These are phyloP conservation scores for Crotalus tigris DNA, from an alignment of 2,113 vertebrate species.

Conservation along the genomic window DNA sequence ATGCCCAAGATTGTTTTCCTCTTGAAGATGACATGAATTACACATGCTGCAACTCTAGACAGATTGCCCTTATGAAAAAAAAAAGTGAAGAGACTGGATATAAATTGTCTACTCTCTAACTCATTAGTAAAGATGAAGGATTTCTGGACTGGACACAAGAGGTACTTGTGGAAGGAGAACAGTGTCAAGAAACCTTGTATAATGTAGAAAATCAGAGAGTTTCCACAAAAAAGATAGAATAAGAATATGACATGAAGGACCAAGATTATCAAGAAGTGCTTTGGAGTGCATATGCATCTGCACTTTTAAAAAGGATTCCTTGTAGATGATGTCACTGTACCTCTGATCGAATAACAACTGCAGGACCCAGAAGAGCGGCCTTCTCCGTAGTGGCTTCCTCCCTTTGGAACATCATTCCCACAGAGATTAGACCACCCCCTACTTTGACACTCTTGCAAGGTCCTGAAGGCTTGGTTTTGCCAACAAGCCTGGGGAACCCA, in stretches of 20 bases:
- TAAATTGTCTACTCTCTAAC: neutral
- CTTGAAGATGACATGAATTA: neutral
- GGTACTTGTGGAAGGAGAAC: neutral
- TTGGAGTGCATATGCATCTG: neutral
- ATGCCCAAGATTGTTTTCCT: neutral
- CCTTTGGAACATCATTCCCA: neutral
- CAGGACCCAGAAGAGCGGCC: neutral
- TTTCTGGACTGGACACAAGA: neutral
- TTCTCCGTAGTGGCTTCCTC: neutral
- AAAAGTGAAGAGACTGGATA: neutral
- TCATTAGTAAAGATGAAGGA: neutral
- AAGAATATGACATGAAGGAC: neutral
- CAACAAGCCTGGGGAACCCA: neutral
- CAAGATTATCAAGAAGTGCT: neutral
- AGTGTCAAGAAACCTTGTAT: neutral
- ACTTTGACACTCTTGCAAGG: neutral
- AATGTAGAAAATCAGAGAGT: neutral
- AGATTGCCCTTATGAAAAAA: neutral
- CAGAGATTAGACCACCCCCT: neutral
- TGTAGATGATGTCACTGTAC: neutral
- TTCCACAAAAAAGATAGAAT: neutral
- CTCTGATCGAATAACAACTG: neutral
- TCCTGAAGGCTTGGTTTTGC: neutral
- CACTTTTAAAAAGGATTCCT: neutral
- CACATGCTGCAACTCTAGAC: neutral